phyloP scores from a whole-genome alignment of 2,797 vertebrate genomes.

The Anas capensis region DNA sequence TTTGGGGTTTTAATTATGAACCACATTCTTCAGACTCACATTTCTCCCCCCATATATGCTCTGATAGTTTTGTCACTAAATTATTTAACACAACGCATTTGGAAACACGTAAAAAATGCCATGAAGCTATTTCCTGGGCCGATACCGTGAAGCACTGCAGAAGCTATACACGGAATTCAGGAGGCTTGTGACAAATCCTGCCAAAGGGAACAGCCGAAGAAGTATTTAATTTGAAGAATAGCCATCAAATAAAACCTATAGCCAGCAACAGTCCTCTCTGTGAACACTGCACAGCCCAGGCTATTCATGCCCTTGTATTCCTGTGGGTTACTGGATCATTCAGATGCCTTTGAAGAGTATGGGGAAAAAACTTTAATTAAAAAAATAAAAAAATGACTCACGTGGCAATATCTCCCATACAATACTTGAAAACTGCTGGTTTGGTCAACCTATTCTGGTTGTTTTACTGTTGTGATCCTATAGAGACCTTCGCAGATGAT shows the following conservation, averaged over 20 bases:
- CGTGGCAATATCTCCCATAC: background rate
- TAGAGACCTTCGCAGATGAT: background rate
- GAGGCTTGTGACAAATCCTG: conserved; percentile 62
- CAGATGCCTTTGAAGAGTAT: background rate
- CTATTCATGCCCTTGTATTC: background rate
- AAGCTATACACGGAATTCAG: conserved; percentile 69
- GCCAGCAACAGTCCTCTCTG: background rate
- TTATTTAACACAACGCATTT: conserved; percentile 66
- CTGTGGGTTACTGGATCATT: conserved; percentile 9
- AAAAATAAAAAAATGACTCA: background rate
- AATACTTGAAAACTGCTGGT: background rate
- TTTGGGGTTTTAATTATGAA: background rate
- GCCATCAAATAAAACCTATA: conserved; percentile 62
- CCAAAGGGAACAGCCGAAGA: conserved; percentile 66
- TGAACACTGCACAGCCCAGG: background rate
- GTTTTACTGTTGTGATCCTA: too few relatives aligned
- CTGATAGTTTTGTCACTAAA: conserved; percentile 26
- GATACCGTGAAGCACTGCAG: conserved; percentile 55
- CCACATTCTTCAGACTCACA: background rate
- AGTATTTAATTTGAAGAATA: conserved; percentile 52
- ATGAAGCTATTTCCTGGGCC: conserved; percentile 62
- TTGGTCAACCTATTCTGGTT: background rate
- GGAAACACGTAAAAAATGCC: conserved; percentile 63
- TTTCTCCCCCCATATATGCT: background rate
- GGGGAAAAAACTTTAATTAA: conserved; percentile 30